A percentile compares a stretch with the other conserved stretches of the same genome.
These are phyloP conservation scores for Parasteatoda lunata DNA, from an alignment of 2,888 invertebrate genomes.

Conservation along the genomic window DNA sequence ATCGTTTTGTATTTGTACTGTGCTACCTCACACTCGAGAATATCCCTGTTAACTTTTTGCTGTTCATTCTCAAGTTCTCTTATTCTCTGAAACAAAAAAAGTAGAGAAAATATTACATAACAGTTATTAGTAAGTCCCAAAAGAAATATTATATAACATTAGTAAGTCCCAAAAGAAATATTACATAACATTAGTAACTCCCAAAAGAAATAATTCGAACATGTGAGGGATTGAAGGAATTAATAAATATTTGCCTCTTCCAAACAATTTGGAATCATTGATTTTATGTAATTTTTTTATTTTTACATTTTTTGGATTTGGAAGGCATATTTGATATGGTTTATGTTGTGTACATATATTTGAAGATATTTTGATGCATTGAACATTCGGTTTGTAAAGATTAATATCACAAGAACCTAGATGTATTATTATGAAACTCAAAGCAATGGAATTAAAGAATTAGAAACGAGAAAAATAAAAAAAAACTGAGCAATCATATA, in stretches of 20 bases:
- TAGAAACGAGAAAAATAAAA: too few relatives aligned
- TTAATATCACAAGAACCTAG: too few relatives aligned
- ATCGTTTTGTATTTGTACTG: slow-evolving; percentile 5
- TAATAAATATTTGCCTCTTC: background rate
- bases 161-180: background rate
- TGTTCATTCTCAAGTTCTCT: slow-evolving; percentile 33
- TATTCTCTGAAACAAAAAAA: slow-evolving; percentile 1
- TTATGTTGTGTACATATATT: too few relatives aligned
- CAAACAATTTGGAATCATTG: background rate
- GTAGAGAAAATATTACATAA: too few relatives aligned
- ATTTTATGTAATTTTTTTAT: background rate
- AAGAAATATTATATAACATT: background rate
- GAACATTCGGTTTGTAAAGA: too few relatives aligned
- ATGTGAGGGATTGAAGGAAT: background rate
- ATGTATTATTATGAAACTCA: too few relatives aligned
- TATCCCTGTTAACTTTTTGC: slow-evolving; percentile 7
- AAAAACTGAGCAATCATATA: too few relatives aligned
- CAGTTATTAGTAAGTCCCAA: background rate
- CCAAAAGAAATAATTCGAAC: background rate
- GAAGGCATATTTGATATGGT: too few relatives aligned
- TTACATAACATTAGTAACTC: background rate
- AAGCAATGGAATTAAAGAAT: too few relatives aligned
- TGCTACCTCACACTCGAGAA: slow-evolving; percentile 9
- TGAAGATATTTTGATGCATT: too few relatives aligned
- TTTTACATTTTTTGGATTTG: too few relatives aligned